Percentiles rank a stretch among this genome's conserved stretches.
phyloP scores from a whole-genome alignment of 2,113 vertebrate species.

The Dicerorhinus sumatrensis region DNA sequence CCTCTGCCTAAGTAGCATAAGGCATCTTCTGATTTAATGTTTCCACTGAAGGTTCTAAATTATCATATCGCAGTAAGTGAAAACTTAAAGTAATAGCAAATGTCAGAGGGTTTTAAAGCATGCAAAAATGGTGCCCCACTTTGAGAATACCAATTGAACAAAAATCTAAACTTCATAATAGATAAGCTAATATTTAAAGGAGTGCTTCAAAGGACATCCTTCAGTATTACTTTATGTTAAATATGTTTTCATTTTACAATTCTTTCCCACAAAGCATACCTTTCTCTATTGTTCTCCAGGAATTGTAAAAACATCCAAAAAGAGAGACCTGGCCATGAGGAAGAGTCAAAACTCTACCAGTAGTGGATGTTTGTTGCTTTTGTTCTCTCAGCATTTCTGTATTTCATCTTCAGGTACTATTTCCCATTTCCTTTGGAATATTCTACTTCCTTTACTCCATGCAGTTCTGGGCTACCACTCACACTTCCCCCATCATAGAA shows the following conservation, averaged over 20 bases:
- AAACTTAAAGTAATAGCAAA: conserved; percentile 50
- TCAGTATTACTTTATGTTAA: conserved; percentile 18
- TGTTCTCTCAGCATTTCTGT: not conserved
- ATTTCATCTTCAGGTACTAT: not conserved
- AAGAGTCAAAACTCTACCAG: not conserved
- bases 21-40: conserved; percentile 25
- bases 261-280: conserved; percentile 24
- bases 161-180: conserved; percentile 23
- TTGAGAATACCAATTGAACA: not conserved
- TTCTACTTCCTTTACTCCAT: not conserved
- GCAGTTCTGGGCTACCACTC: not conserved
- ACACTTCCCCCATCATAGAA: not conserved
- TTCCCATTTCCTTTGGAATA: not conserved
- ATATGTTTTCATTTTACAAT: conserved; percentile 46
- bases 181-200: conserved; percentile 46
- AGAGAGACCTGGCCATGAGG: not conserved
- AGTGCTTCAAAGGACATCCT: conserved; percentile 50
- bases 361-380: not conserved
- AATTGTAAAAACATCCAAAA: not conserved
- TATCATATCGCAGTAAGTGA: conserved; percentile 17
- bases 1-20: not conserved
- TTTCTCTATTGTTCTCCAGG: conserved; percentile 17
- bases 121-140: not conserved
- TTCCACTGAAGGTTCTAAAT: not conserved
- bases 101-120: not conserved